phyloP scores from a whole-genome alignment of 2,888 invertebrate species.

The Pinctada fucata region DNA sequence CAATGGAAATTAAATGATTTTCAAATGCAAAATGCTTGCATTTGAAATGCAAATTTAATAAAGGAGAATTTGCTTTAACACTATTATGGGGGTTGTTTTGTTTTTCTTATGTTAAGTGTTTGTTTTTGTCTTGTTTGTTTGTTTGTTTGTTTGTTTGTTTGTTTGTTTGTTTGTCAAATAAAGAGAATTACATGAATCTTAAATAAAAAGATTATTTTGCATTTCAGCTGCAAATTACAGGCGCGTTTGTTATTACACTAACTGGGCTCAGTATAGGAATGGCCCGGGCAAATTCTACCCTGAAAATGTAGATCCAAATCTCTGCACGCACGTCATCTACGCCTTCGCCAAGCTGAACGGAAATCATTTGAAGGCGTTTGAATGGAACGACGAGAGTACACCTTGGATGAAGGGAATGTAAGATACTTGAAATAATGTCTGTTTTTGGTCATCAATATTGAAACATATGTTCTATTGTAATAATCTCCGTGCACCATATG shows the following conservation, averaged over 20 bases:
- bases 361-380: slow-evolving; percentile 93
- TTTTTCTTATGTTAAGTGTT: too few species aligned
- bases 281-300: slow-evolving; percentile 94
- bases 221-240: slow-evolving; percentile 15
- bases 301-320: slow-evolving; percentile 94
- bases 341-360: slow-evolving; percentile 98
- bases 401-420: slow-evolving; percentile 65
- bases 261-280: slow-evolving; percentile 98
- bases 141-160: not conserved
- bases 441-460: too few species aligned
- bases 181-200: not conserved
- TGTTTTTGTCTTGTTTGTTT: not conserved
- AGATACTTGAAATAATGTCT: slow-evolving; percentile 18
- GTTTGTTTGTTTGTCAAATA: not conserved
- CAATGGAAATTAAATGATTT: too few species aligned
- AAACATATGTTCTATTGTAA: too few species aligned
- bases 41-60: too few species aligned
- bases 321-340: slow-evolving; percentile 97
- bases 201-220: not conserved
- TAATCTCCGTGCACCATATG: too few species aligned
- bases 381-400: slow-evolving; percentile 89
- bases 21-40: too few species aligned
- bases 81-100: too few species aligned
- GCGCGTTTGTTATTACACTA: slow-evolving; percentile 93
- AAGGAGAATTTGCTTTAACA: too few species aligned